These are phyloP conservation scores for Drosophila anceps DNA, from an alignment of 2,888 invertebrate genomes.

Conservation along the genomic window DNA sequence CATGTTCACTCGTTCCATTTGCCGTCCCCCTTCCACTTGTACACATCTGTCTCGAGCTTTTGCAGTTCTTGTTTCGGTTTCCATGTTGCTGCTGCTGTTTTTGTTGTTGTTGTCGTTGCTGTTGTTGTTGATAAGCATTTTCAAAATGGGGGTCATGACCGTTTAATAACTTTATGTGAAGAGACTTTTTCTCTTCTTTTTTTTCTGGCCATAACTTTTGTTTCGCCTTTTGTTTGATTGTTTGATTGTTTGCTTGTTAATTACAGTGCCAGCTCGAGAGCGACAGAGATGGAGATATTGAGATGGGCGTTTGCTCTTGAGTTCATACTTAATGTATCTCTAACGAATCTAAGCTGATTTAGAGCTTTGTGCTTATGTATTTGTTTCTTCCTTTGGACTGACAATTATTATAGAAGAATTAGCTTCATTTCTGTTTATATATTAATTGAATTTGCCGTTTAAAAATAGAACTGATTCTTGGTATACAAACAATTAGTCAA, in stretches of 20 bases:
- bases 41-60: constrained; percentile 14
- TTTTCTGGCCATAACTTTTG: constrained; percentile 27
- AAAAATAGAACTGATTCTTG: neutral
- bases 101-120: constrained; percentile 32
- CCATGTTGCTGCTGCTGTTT: constrained; percentile 62
- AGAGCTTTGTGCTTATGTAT: neutral
- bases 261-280: constrained; percentile 36
- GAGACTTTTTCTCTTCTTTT: constrained; percentile 39
- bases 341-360: constrained; percentile 14
- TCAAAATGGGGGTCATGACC: constrained; percentile 82
- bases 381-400: neutral
- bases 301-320: constrained; percentile 15
- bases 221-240: constrained; percentile 50
- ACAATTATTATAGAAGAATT: too few relatives aligned
- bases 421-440: neutral
- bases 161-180: constrained; percentile 80
- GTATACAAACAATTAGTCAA: neutral
- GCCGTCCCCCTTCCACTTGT: constrained; percentile 13
- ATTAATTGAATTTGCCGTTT: neutral
- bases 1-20: constrained; percentile 52
- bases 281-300: neutral
- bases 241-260: constrained; percentile 59
- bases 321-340: constrained; percentile 14
- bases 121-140: constrained; percentile 74
- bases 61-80: constrained; percentile 50